Evolutionary conservation across 2,113 vertebrate genomes (phyloP).

Genomic region (Dryoscopus gambensis): DNA sequence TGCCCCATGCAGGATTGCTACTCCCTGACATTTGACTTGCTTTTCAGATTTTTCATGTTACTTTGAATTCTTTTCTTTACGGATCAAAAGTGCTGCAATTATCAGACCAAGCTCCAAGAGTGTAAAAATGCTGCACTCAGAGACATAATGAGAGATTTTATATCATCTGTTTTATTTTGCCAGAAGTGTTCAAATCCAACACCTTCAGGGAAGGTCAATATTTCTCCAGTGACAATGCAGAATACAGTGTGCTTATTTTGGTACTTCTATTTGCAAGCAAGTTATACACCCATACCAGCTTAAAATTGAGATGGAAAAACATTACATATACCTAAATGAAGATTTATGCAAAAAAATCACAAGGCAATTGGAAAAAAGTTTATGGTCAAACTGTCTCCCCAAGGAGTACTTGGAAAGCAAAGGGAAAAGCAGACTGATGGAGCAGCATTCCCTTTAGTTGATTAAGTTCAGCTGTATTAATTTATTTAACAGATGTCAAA

Average conservation of each 20-base stretch:
- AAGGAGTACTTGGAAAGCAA: not conserved
- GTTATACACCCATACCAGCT: not conserved
- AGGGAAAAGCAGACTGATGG: not conserved
- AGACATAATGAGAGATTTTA: not conserved
- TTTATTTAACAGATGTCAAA: conserved; percentile 35
- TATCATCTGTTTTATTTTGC: not conserved
- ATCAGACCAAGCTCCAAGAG: not conserved
- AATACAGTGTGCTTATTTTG: not conserved
- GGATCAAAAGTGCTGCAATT: not conserved
- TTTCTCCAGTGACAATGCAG: not conserved
- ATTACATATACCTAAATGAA: not conserved
- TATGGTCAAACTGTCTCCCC: not conserved
- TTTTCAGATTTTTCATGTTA: not conserved
- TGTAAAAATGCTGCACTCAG: not conserved
- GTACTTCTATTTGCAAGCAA: not conserved
- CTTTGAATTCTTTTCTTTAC: not conserved
- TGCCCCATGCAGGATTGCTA: not conserved
- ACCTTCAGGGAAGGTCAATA: not conserved
- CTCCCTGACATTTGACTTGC: not conserved
- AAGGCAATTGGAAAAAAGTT: not conserved
- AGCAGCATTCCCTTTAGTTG: not conserved
- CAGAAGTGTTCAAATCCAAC: not conserved
- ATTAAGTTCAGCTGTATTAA: conserved; percentile 6
- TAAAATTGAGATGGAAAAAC: not conserved
- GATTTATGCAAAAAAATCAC: not conserved